Evolutionary conservation across 2,113 vertebrate genomes (phyloP).

Genomic region (Pelvicachromis taeniatus): DNA sequence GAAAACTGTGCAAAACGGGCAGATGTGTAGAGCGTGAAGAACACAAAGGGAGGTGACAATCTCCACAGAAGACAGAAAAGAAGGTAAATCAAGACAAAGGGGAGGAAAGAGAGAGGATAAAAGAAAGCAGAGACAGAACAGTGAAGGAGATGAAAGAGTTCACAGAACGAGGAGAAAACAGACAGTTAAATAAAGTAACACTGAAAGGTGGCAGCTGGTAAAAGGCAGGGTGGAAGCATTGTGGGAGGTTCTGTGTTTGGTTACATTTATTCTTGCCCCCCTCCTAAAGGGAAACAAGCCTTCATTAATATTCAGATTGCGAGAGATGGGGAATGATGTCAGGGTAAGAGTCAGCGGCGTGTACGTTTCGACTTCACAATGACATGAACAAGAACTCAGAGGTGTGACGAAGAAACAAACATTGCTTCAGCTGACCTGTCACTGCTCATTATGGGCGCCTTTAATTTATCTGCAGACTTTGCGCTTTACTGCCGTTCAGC

Average conservation of each 20-base stretch:
- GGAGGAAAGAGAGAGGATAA: neutral
- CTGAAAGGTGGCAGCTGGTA: slow-evolving; percentile 4
- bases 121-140: neutral
- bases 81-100: neutral
- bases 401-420: neutral
- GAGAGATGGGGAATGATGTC: neutral
- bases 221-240: neutral
- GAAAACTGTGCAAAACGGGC: neutral
- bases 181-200: neutral
- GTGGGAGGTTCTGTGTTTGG: neutral
- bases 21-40: neutral
- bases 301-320: slow-evolving; percentile 13
- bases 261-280: neutral
- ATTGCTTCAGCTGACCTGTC: neutral
- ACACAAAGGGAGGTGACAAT: neutral
- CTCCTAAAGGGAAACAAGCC: neutral
- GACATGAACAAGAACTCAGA: neutral
- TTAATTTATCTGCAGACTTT: neutral
- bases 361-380: neutral
- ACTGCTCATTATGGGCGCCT: neutral
- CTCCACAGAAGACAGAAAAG: neutral
- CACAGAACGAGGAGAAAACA: neutral
- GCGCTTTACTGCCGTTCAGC: neutral
- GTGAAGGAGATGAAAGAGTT: neutral
- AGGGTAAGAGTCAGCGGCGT: neutral